Base-by-base conservation (phyloP, 2,797 vertebrate species). In the Silurus lanzhouensis region DNA sequence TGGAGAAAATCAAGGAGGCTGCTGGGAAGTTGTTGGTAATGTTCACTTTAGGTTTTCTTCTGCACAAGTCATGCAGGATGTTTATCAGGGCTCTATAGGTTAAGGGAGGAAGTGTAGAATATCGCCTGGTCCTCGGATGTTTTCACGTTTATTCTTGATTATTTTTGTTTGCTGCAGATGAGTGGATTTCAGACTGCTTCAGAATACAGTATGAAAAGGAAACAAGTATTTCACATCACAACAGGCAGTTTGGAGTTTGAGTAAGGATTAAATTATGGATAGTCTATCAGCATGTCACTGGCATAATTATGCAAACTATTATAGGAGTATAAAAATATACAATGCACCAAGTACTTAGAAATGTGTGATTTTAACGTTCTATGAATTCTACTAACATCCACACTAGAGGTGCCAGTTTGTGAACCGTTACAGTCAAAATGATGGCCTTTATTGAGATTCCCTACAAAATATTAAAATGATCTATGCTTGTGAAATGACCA, bases 1-100 rank as follows among this genome's bases (percentile, higher is more conserved):
- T 99, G 91, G 98, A 99, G 87, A 99, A 99, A 92, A 99, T 99
- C 89, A 99, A 99, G 93, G 98, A 99, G 87, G 98, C 98, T 22
- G 97, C 97, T 90, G 98, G 98, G 91, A 99, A 99, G 90, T 94
- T 99, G 87, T 93, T 99, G 93, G 98, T 99, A 84, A 86, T 44
- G 27, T 74, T 44, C 2, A 17, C 60, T 64, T 57, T 27, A 20
- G 1, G 8, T 71, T 31, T 81, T 38, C 22, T 55, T 64, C 61
- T 44, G 46, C 14, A 63, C 19, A 64, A 13, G 75, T 77, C 5
- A 0, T 44, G 31, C 55, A 38, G 55, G 6, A 66, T 52, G 48
- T 81, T 48, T 1, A 48, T 64, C 13, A 46, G 38, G 22, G 22
- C 1, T 17, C 63, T 20, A n/a, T n/a, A 1, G 25, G 38, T 80